Base-by-base conservation (phyloP, 2,113 vertebrate genomes). In the Glaucidium brasilianum region DNA sequence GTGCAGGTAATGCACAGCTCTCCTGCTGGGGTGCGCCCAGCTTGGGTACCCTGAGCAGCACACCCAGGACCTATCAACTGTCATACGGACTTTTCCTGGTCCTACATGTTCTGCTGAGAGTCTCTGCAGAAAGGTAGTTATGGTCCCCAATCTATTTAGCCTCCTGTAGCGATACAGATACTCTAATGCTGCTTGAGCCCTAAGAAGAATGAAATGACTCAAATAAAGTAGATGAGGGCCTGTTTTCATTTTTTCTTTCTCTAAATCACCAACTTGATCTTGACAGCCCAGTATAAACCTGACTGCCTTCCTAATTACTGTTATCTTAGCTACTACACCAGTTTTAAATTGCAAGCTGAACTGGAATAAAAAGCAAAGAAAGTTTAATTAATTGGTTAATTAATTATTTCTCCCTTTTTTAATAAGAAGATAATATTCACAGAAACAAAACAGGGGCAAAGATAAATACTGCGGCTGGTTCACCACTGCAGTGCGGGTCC, bases 301-400 rank as follows among this genome's bases (percentile, higher is more conserved):
- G 71, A 64, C 87, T 95, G 79, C 63, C 76, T 96, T 97, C 92
- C 75, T 95, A 95, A 95, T 83, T 92, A 64, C 56, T 75, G 68
- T 90, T 96, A 90, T 96, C 95, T 97, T 84, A 56, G 74, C 71
- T 89, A 59, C 87, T 72, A 26, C 62, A 55, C 81, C 82, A 59
- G 74, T 89, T 95, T 81, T 88, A 94, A 97, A 97, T 74, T 94
- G 64, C 59, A 88, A 66, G 92, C 52, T 89, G 75, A 79, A 37
- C 83, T 25, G 73, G 66, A 96, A 81, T 73, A 93, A 92, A 94
- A 90, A 87, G 45, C 37, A 86, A 96, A 90, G 63, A 35, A 93
- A 67, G 78, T 96, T 96, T 96, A 96, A 97, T 96, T 96, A 96
- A 88, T 94, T 89, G 75, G 59, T 77, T 92, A 86, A 94, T 85